phyloP scores from a whole-genome alignment of 2,113 vertebrate species.

The Xerus inauris region DNA sequence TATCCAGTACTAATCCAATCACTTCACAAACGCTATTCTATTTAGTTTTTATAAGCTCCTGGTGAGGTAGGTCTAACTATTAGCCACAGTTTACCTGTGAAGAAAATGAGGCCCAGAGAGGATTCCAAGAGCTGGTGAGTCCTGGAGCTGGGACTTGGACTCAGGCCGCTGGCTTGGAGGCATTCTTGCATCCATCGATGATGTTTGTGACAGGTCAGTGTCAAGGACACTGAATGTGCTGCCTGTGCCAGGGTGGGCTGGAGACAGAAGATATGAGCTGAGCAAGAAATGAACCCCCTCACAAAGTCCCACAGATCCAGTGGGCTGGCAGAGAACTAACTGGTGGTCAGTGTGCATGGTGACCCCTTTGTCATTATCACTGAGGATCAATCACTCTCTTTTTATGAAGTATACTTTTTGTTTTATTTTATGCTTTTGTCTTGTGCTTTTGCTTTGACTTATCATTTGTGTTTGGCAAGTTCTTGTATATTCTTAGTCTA shows the following conservation, averaged over 20 bases:
- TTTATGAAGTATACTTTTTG: background rate
- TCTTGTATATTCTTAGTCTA: background rate
- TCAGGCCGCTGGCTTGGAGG: background rate
- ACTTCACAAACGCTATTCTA: background rate
- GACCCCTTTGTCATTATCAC: accelerated
- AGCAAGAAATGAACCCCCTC: background rate
- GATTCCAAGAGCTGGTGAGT: background rate
- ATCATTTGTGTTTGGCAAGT: background rate
- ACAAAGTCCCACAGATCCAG: background rate
- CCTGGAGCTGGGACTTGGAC: background rate
- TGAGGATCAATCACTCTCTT: background rate
- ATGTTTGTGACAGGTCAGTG: background rate
- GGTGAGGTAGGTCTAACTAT: background rate
- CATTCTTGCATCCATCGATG: background rate
- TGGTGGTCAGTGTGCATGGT: no score
- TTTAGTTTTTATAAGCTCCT: background rate
- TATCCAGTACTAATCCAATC: background rate
- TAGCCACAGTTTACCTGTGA: background rate
- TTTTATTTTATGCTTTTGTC: background rate
- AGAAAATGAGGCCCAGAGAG: background rate
- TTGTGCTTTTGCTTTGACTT: background rate
- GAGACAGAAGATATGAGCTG: background rate
- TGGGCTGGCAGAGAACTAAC: no score
- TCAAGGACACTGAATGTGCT: background rate
- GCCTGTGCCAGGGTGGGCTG: accelerated